phyloP scores from a whole-genome alignment of 53 echinoderm and acorn worm species.

The Echinometra lucunter region DNA sequence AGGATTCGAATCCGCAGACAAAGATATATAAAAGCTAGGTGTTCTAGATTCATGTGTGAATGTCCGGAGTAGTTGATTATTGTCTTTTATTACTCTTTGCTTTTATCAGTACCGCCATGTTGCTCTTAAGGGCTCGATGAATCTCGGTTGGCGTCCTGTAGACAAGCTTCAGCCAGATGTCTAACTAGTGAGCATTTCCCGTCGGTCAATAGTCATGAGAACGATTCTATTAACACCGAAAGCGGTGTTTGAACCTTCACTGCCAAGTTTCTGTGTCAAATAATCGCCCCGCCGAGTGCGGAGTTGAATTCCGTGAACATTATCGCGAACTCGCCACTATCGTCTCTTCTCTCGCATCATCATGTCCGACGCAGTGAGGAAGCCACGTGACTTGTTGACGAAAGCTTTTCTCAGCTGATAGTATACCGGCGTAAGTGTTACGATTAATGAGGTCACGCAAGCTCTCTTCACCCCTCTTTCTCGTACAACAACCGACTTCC shows the following conservation, averaged over 20 bases:
- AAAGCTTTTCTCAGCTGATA: conserved; percentile 45
- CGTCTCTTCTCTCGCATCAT: background rate
- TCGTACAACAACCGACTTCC: conserved; percentile 63
- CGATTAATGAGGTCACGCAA: conserved; percentile 56
- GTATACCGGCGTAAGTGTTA: conserved; percentile 32
- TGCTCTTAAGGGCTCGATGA: background rate
- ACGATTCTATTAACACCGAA: conserved; percentile 50
- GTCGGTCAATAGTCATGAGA: conserved; percentile 45
- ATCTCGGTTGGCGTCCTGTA: conserved; percentile 32
- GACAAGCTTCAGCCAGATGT: conserved; percentile 33
- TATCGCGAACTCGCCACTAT: conserved; percentile 34
- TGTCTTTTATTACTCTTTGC: conserved; percentile 35
- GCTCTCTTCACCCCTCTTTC: conserved; percentile 47
- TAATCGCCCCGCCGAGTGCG: conserved; percentile 18
- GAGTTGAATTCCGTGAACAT: conserved; percentile 41
- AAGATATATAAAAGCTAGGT: conserved; percentile 28
- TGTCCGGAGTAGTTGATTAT: conserved; percentile 52
- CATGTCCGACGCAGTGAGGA: background rate
- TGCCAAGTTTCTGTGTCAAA: conserved; percentile 47
- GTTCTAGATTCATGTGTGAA: conserved; percentile 52
- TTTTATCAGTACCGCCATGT: conserved; percentile 45
- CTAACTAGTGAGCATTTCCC: conserved; percentile 6
- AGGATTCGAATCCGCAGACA: conserved; percentile 35
- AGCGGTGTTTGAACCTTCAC: conserved; percentile 62
- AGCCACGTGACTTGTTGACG: background rate